These are phyloP conservation scores for Galemys pyrenaicus DNA, from an alignment of 2,113 vertebrate genomes.

Conservation along the genomic window DNA sequence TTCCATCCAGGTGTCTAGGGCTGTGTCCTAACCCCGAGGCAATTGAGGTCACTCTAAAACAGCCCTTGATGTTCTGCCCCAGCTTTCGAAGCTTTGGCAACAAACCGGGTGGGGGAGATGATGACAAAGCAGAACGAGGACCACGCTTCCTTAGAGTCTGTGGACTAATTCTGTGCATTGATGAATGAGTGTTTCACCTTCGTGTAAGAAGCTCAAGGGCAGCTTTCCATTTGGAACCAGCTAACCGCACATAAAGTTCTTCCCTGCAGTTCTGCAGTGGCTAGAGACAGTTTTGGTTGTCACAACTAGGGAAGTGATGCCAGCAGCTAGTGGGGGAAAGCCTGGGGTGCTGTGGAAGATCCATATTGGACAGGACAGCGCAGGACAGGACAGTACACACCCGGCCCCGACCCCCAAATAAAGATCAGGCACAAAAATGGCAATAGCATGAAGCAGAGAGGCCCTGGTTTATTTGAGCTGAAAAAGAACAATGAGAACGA, in stretches of 20 bases:
- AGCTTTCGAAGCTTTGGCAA: not conserved
- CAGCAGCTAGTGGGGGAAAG: not conserved
- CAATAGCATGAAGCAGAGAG: not conserved
- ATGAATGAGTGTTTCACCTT: not conserved
- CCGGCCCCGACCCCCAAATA: not conserved
- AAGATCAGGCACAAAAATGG: too few relatives aligned
- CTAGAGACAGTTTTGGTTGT: not conserved
- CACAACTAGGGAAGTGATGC: not conserved
- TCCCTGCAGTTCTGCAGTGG: not conserved
- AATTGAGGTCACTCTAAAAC: not conserved
- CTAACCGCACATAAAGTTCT: not conserved
- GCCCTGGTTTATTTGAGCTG: not conserved
- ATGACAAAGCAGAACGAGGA: not conserved
- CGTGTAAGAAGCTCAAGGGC: not conserved
- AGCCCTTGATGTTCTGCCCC: not conserved
- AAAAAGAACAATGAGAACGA: not conserved
- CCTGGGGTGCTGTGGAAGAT: not conserved
- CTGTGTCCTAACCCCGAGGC: not conserved
- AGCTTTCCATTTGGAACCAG: not conserved
- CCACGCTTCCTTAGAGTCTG: not conserved
- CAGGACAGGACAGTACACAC: not conserved
- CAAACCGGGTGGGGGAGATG: not conserved
- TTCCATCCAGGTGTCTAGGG: not conserved
- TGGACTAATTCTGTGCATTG: not conserved
- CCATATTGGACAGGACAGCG: not conserved